These are phyloP conservation scores for Oxyscelio sp. DNA, from an alignment of 2,888 invertebrate species.

Conservation along the genomic window DNA sequence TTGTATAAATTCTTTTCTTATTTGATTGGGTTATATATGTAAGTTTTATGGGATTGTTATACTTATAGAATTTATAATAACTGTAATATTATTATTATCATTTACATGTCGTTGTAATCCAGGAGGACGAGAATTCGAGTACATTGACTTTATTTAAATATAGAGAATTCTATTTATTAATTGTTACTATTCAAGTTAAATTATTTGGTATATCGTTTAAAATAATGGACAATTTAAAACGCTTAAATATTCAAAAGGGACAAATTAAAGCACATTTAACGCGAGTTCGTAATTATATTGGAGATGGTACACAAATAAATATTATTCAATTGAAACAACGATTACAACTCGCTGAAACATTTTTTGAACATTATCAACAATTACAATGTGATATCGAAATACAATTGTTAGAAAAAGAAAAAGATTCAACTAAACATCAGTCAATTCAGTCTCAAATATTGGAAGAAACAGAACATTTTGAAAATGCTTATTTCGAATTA, in stretches of 20 bases:
- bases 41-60: too few relatives aligned
- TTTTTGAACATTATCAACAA: constrained; percentile 7
- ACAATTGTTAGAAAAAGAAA: background rate
- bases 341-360: background rate
- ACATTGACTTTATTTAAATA: constrained; percentile 59
- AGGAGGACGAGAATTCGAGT: constrained; percentile 6
- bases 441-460: background rate
- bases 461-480: constrained; percentile 15
- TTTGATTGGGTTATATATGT: too few relatives aligned
- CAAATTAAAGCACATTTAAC: constrained; percentile 25
- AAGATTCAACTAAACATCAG: background rate
- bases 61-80: too few relatives aligned
- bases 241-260: background rate
- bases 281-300: constrained; percentile 9
- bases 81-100: too few relatives aligned
- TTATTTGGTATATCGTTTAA: background rate
- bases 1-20: too few relatives aligned
- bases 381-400: constrained; percentile 10
- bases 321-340: constrained; percentile 3
- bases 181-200: background rate
- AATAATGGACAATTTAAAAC: background rate
- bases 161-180: constrained; percentile 36
- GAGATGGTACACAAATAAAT: background rate
- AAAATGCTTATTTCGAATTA: constrained; percentile 23
- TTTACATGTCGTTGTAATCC: constrained; percentile 2